Evolutionary conservation across 2,113 vertebrate genomes (phyloP).

Genomic region (Martes martes): DNA sequence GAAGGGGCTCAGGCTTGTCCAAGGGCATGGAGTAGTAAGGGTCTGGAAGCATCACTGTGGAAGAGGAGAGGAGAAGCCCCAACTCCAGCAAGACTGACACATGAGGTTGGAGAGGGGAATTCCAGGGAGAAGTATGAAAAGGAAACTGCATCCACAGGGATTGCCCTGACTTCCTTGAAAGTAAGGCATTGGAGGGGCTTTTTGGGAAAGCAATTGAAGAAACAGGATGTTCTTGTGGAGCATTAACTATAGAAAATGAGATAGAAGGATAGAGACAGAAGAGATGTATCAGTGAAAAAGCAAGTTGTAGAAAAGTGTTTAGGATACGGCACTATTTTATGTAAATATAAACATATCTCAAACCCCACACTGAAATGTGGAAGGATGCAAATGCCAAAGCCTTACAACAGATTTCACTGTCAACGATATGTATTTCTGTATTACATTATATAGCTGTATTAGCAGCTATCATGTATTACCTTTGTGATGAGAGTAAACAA

Average conservation of each 20-base stretch:
- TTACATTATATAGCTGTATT: background rate
- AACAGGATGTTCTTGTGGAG: background rate
- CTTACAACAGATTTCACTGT: background rate
- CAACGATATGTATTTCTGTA: background rate
- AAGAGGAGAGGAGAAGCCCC: background rate
- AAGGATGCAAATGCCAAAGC: background rate
- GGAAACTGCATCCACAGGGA: background rate
- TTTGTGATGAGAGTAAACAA: background rate
- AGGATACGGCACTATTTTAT: background rate
- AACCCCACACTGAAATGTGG: background rate
- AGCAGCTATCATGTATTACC: background rate
- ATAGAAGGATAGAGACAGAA: background rate
- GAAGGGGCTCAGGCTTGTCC: background rate
- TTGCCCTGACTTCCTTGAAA: background rate
- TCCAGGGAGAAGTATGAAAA: background rate
- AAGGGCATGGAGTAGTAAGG: background rate
- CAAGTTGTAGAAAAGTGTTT: background rate
- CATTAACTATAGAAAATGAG: background rate
- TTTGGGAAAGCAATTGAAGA: background rate
- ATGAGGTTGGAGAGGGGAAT: background rate
- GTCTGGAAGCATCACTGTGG: background rate
- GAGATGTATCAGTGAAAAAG: background rate
- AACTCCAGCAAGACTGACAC: rapidly evolving
- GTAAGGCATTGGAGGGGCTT: background rate
- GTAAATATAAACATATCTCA: background rate